A percentile compares a stretch with the other conserved stretches of the same genome.
Conservation (phyloP, 2,888 invertebrate species). For the Drepanosiphum platanoidis region DNA sequence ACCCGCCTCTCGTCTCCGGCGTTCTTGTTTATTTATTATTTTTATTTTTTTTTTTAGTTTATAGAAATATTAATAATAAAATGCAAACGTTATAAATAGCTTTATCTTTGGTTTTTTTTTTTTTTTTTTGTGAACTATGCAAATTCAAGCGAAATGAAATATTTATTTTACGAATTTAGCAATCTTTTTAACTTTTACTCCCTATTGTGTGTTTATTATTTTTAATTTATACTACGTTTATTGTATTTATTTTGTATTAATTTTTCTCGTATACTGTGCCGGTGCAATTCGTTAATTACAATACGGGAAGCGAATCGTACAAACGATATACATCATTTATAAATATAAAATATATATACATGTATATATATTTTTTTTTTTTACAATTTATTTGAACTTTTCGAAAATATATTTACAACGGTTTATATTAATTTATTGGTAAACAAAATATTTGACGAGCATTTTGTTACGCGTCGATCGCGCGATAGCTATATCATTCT, state of each 20-base stretch:
- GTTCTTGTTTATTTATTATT: slow-evolving; percentile 14
- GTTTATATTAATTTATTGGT: too few species aligned
- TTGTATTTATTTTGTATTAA: slow-evolving; percentile 13
- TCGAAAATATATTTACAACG: too few species aligned
- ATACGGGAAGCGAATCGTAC: too few species aligned
- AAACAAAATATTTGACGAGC: too few species aligned
- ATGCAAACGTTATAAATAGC: slow-evolving; percentile 24
- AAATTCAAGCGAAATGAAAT: slow-evolving; percentile 38
- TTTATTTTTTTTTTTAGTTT: not conserved
- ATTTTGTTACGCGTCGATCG: too few species aligned
- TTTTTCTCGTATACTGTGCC: not conserved
- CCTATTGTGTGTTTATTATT: slow-evolving; percentile 6
- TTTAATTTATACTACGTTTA: slow-evolving; percentile 23
- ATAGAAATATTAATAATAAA: slow-evolving; percentile 24
- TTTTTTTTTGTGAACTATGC: slow-evolving; percentile 27
- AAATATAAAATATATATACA: too few species aligned
- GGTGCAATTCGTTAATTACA: not conserved
- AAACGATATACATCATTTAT: not conserved
- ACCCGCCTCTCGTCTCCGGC: slow-evolving; percentile 1
- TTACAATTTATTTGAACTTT: not conserved
- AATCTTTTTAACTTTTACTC: slow-evolving; percentile 21
- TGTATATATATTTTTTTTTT: too few species aligned
- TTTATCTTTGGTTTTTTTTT: not conserved
- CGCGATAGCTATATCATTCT: too few species aligned
- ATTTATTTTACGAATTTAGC: slow-evolving; percentile 35